These are phyloP conservation scores for Illadopsis cleaveri DNA, from an alignment of 2,113 vertebrate genomes.

Conservation along the genomic window DNA sequence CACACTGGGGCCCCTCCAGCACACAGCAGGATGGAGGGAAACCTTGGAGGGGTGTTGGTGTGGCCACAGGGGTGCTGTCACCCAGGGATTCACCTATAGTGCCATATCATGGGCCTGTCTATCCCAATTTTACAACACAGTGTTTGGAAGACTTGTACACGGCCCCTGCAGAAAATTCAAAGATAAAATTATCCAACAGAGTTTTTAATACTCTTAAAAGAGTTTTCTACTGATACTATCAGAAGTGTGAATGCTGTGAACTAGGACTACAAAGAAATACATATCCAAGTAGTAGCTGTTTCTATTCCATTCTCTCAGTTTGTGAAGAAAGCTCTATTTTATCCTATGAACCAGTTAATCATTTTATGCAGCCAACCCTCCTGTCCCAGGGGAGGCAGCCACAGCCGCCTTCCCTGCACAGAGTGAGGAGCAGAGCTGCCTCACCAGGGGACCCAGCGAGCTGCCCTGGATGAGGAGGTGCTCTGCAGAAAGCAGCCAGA, in stretches of 20 bases:
- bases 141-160: not conserved
- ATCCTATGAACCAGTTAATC: not conserved
- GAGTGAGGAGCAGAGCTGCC: not conserved
- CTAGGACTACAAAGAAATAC: not conserved
- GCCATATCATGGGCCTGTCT: not conserved
- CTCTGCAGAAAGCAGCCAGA: not conserved
- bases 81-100: not conserved
- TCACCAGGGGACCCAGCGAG: rapidly evolving
- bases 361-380: not conserved
- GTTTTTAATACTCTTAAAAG: not conserved
- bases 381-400: not conserved
- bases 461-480: rapidly evolving
- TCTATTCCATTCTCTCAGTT: not conserved
- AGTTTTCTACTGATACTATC: not conserved
- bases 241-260: not conserved
- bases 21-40: rapidly evolving
- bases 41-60: not conserved
- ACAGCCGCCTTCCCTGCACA: not conserved
- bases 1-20: not conserved
- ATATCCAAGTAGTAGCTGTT: not conserved
- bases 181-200: not conserved
- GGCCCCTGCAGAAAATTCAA: not conserved
- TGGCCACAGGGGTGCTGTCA: not conserved
- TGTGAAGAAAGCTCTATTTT: not conserved
- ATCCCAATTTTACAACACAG: not conserved